These are phyloP conservation scores for Atrichornis clamosus DNA, from an alignment of 2,113 vertebrate species.

Conservation along the genomic window DNA sequence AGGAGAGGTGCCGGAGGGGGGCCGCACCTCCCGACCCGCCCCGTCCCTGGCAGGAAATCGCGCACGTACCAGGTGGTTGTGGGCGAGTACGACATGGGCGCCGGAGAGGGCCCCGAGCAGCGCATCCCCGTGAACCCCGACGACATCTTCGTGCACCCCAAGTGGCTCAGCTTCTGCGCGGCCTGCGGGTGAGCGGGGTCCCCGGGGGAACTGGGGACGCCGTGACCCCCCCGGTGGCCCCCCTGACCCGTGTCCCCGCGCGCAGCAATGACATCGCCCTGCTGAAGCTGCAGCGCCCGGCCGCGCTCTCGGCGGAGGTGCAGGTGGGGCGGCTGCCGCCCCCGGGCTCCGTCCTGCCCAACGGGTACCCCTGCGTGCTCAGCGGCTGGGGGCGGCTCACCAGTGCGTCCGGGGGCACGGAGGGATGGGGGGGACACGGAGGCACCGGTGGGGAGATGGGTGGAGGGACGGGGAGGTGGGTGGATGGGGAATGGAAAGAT, in stretches of 20 bases:
- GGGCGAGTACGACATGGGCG: background rate
- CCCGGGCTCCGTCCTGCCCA: background rate
- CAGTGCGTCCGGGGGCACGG: background rate
- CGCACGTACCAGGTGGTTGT: constrained; percentile 12
- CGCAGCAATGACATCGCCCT: constrained; percentile 35
- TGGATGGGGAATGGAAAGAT: background rate
- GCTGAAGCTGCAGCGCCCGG: background rate
- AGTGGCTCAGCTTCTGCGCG: background rate
- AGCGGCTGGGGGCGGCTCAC: constrained; percentile 9
- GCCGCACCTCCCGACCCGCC: fast-evolving
- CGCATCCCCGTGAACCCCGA: background rate
- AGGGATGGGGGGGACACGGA: background rate
- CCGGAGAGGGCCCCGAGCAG: background rate
- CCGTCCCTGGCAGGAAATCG: background rate
- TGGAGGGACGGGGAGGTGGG: no score
- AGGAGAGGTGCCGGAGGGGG: no score
- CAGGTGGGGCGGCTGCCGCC: background rate
- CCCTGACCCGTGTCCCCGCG: background rate
- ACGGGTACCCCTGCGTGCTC: constrained; percentile 19
- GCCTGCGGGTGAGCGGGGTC: constrained; percentile 6
- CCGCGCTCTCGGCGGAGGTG: background rate
- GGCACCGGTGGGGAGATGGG: no score
- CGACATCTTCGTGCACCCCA: constrained; percentile 21
- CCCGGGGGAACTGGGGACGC: fast-evolving
- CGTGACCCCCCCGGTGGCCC: background rate